Conservation (phyloP, 1,140 invertebrate species). For the Parasteatoda tepidariorum region DNA sequence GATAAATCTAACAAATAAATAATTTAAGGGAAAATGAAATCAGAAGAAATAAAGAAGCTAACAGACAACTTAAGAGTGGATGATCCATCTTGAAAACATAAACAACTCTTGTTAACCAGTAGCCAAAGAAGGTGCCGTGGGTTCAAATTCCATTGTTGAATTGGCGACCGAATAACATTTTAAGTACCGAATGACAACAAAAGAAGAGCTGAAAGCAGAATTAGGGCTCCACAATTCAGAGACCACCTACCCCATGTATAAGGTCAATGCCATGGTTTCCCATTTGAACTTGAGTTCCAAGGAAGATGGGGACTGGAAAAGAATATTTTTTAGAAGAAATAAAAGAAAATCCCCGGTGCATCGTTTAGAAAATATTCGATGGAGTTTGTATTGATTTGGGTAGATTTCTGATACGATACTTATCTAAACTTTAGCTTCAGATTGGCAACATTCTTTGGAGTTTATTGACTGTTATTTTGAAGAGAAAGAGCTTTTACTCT, state of each 20-base stretch:
- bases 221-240: neutral
- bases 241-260: neutral
- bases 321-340: no score
- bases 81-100: no score
- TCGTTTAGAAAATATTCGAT: neutral
- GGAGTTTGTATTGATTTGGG: neutral
- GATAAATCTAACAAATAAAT: no score
- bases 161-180: neutral
- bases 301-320: neutral
- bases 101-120: neutral
- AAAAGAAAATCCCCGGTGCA: no score
- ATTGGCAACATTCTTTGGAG: neutral
- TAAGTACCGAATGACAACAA: neutral
- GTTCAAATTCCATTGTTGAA: neutral
- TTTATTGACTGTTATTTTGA: neutral
- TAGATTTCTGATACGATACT: neutral
- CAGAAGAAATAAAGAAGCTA: no score
- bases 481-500: no score
- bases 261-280: neutral
- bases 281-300: no score
- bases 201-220: neutral
- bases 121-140: neutral
- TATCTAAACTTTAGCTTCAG: neutral
- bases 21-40: no score
- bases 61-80: no score